These are phyloP conservation scores for Euura saliciscinereae DNA, from an alignment of 1,140 invertebrate species.

Conservation along the genomic window DNA sequence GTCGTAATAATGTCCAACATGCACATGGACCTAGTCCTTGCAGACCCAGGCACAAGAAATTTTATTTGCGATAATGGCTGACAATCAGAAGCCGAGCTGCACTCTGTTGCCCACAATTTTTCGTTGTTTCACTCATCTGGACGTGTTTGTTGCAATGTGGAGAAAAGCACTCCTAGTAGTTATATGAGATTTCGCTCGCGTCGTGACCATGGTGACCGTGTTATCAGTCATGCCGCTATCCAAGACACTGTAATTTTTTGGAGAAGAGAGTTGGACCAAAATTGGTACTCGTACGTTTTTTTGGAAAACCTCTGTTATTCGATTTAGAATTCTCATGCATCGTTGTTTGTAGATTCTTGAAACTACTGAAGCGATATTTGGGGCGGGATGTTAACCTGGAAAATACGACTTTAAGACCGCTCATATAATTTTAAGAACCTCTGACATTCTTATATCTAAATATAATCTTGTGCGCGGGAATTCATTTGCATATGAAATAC, in stretches of 20 bases:
- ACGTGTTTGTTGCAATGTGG: not conserved
- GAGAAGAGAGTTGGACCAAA: no score
- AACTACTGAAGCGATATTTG: no score
- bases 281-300: no score
- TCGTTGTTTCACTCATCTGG: not conserved
- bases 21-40: not conserved
- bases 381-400: no score
- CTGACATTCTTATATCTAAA: not conserved
- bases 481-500: constrained; percentile 1
- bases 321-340: no score
- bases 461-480: not conserved
- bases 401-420: no score
- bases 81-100: constrained; percentile 1
- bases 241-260: not conserved
- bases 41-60: not conserved
- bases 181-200: not conserved
- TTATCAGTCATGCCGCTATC: not conserved
- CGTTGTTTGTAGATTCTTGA: no score
- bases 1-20: not conserved
- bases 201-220: not conserved
- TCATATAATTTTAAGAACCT: not conserved
- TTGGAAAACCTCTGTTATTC: no score
- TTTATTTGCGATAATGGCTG: not conserved
- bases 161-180: not conserved
- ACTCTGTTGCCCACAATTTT: not conserved